Percentiles rank a stretch among this genome's conserved stretches.
Evolutionary conservation across 1,140 invertebrate genomes (phyloP).

Genomic region (Scaptomyza graminum): DNA sequence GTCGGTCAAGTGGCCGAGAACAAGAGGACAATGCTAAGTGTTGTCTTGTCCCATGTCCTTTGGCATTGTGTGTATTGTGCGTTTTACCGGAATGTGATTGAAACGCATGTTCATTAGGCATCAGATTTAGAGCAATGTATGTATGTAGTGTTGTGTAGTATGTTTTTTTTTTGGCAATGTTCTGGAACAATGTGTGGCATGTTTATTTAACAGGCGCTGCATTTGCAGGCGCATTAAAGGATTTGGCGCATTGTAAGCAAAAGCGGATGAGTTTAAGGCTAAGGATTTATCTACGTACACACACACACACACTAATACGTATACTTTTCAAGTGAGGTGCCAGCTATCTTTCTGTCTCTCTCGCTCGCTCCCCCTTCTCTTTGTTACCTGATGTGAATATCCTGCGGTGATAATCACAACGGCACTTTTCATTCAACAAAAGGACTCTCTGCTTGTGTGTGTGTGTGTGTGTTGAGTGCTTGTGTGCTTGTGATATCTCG

Average conservation of each 20-base stretch:
- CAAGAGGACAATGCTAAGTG: slow-evolving; percentile 41
- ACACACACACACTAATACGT: too few relatives aligned
- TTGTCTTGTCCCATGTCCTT: neutral
- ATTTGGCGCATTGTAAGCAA: slow-evolving; percentile 35
- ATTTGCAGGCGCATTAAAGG: slow-evolving; percentile 61
- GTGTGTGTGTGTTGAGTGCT: neutral
- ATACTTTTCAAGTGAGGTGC: too few relatives aligned
- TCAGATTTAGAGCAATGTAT: slow-evolving; percentile 64
- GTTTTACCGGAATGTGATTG: neutral
- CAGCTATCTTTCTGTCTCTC: neutral
- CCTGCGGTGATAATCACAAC: slow-evolving; percentile 43
- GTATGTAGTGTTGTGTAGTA: too few relatives aligned
- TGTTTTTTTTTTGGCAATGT: slow-evolving; percentile 5
- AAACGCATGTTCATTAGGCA: slow-evolving; percentile 45
- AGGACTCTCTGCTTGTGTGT: neutral
- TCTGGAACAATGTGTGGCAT: neutral
- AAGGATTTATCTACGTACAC: slow-evolving; percentile 8
- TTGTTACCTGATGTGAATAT: slow-evolving; percentile 21
- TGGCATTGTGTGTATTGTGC: neutral
- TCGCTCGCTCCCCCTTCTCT: neutral
- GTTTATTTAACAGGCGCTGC: slow-evolving; percentile 56
- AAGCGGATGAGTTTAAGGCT: slow-evolving; percentile 47
- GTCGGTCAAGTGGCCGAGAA: slow-evolving; percentile 48
- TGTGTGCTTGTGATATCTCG: slow-evolving; percentile 27
- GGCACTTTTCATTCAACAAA: slow-evolving; percentile 43